Evolutionary conservation across 2,888 invertebrate genomes (phyloP).

Genomic region (Silvanus unidentatus): DNA sequence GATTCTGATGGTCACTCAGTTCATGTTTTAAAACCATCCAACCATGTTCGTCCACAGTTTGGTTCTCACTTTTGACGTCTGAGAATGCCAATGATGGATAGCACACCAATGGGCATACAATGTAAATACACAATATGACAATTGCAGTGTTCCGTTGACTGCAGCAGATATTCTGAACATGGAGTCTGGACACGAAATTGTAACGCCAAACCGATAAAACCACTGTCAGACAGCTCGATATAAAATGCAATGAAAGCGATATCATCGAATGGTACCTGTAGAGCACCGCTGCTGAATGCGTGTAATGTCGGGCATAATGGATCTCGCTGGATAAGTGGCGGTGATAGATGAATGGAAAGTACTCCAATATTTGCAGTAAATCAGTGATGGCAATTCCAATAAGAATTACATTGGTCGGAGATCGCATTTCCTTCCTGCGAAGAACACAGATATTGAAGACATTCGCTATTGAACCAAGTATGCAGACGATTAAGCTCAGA

Average conservation of each 20-base stretch:
- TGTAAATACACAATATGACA: constrained; percentile 66
- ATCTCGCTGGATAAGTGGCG: constrained; percentile 15
- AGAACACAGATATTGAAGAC: constrained; percentile 77
- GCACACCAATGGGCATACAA: constrained; percentile 70
- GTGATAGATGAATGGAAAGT: constrained; percentile 64
- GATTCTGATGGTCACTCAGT: constrained; percentile 11
- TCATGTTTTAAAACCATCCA: constrained; percentile 20
- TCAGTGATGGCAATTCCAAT: constrained; percentile 79
- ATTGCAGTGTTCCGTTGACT: constrained; percentile 32
- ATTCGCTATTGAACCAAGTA: constrained; percentile 81
- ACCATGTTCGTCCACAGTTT: constrained; percentile 18
- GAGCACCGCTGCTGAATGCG: constrained; percentile 63
- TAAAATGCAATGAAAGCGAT: constrained; percentile 69
- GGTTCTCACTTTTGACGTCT: constrained; percentile 44
- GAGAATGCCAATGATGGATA: constrained; percentile 73
- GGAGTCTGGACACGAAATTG: constrained; percentile 41
- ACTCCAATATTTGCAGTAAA: constrained; percentile 80
- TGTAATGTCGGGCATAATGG: constrained; percentile 53
- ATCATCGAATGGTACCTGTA: constrained; percentile 73
- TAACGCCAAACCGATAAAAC: constrained; percentile 81
- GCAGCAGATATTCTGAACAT: constrained; percentile 20
- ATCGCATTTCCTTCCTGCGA: constrained; percentile 67
- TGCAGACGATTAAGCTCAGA: constrained; percentile 73
- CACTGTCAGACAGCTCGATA: constrained; percentile 70
- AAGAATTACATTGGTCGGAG: constrained; percentile 75